A percentile compares a stretch with the other conserved stretches of the same genome.
phyloP scores from a whole-genome alignment of 2,888 invertebrate genomes.

The Melanotus villosus region DNA sequence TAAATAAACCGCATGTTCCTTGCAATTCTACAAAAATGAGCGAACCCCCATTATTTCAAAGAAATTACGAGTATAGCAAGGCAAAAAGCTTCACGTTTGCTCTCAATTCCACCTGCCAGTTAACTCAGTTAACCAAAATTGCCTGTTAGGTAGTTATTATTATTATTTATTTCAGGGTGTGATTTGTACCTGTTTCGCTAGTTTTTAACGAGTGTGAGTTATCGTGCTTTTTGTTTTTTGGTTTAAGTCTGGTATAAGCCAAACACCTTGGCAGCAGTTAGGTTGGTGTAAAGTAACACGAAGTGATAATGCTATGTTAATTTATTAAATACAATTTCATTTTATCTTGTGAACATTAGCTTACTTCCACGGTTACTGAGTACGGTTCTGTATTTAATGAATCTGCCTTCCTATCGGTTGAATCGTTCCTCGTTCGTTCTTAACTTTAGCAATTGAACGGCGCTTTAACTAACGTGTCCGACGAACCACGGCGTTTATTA shows the following conservation, averaged over 20 bases:
- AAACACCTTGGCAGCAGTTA: slow-evolving; percentile 25
- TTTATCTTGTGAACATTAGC: slow-evolving; percentile 40
- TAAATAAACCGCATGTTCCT: slow-evolving; percentile 20
- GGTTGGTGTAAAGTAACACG: slow-evolving; percentile 28
- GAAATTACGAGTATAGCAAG: slow-evolving; percentile 30
- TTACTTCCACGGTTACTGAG: slow-evolving; percentile 33
- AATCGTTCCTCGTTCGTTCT: slow-evolving; percentile 11
- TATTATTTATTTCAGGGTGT: slow-evolving; percentile 28
- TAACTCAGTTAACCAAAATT: slow-evolving; percentile 34
- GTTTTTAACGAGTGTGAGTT: slow-evolving; percentile 20
- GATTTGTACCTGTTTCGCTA: slow-evolving; percentile 35
- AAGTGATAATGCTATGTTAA: slow-evolving; percentile 41
- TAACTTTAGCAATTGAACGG: no score
- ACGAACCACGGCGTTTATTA: slow-evolving; percentile 1
- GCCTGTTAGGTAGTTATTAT: slow-evolving; percentile 26
- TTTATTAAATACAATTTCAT: slow-evolving; percentile 40
- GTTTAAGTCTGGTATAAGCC: not conserved
- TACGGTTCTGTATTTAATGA: not conserved
- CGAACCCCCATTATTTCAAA: slow-evolving; percentile 36
- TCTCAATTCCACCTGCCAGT: slow-evolving; percentile 31
- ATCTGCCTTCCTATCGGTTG: not conserved
- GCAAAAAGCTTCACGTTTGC: slow-evolving; percentile 13
- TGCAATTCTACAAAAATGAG: slow-evolving; percentile 30
- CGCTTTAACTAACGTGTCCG: not conserved
- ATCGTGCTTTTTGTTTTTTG: not conserved